Evolutionary conservation across 2,888 invertebrate species (phyloP).

Genomic region (Sipunculus nudus): DNA sequence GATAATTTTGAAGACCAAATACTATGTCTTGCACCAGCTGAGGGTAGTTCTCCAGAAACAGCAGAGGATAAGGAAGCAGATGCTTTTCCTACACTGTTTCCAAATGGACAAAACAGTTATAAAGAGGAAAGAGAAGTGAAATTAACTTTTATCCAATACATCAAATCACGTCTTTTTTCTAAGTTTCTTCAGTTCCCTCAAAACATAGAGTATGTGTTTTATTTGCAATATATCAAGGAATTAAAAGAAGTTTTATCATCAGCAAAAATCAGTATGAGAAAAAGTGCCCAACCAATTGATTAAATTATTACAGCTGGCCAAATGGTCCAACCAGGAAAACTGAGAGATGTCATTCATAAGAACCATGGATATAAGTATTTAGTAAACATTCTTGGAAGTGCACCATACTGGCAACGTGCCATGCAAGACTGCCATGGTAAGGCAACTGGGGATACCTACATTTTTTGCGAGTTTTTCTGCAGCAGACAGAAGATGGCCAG

Average conservation of each 20-base stretch:
- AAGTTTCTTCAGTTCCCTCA: conserved; percentile 21
- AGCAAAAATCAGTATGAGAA: conserved; percentile 20
- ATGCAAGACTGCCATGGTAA: conserved; percentile 32
- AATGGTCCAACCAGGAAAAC: conserved; percentile 4
- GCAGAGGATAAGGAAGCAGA: too few species aligned
- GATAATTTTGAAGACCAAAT: too few species aligned
- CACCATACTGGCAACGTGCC: conserved; percentile 33
- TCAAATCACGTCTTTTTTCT: neutral
- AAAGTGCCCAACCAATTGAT: neutral
- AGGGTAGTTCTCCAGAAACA: too few species aligned
- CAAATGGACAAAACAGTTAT: too few species aligned
- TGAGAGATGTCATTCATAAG: conserved; percentile 13
- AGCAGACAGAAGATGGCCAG: conserved; percentile 34
- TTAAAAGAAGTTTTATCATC: conserved; percentile 8
- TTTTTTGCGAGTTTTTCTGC: conserved; percentile 36
- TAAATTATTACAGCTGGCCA: conserved; percentile 14
- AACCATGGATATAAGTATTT: conserved; percentile 28
- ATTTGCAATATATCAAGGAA: conserved; percentile 27
- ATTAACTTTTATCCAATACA: neutral
- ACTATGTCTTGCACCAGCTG: too few species aligned
- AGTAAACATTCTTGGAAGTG: conserved; percentile 26
- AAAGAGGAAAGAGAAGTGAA: too few species aligned
- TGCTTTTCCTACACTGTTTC: too few species aligned
- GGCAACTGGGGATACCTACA: conserved; percentile 33
- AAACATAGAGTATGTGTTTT: conserved; percentile 31